Evolutionary conservation across 2,113 vertebrate species (phyloP).

Genomic region (Rhineura floridana): DNA sequence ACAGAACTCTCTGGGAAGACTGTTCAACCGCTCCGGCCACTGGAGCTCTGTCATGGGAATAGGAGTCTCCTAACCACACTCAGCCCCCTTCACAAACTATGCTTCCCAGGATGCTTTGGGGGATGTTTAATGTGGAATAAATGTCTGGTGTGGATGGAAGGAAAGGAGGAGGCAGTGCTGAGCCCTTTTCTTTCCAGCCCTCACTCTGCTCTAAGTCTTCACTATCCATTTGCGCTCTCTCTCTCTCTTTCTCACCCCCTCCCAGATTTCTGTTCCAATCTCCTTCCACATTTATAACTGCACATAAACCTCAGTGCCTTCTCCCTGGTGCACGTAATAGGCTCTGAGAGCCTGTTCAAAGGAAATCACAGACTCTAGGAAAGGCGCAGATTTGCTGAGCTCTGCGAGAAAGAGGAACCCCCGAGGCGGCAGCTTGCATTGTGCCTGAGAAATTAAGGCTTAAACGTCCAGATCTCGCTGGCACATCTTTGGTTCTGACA

Average conservation of each 20-base stretch:
- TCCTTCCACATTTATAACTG: neutral
- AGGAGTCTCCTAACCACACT: too few relatives aligned
- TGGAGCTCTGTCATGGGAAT: too few relatives aligned
- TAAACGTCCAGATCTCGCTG: neutral
- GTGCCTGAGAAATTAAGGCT: neutral
- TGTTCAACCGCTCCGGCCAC: too few relatives aligned
- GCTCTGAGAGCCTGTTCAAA: neutral
- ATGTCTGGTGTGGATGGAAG: too few relatives aligned
- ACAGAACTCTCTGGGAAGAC: too few relatives aligned
- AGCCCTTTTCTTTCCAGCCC: too few relatives aligned
- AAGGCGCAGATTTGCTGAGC: neutral
- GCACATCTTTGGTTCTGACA: constrained; percentile 1
- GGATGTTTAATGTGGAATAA: too few relatives aligned
- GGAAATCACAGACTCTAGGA: neutral
- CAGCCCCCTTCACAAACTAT: too few relatives aligned
- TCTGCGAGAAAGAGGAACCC: neutral
- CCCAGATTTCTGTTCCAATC: neutral
- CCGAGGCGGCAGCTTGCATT: neutral
- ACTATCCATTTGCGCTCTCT: too few relatives aligned
- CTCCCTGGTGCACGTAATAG: neutral
- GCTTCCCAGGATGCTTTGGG: too few relatives aligned
- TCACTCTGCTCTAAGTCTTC: neutral
- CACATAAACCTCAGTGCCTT: neutral
- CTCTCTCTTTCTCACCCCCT: too few relatives aligned
- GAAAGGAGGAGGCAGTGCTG: too few relatives aligned